Base-by-base conservation (phyloP, 2,113 vertebrate genomes). In the Ploceus nigricollis region DNA sequence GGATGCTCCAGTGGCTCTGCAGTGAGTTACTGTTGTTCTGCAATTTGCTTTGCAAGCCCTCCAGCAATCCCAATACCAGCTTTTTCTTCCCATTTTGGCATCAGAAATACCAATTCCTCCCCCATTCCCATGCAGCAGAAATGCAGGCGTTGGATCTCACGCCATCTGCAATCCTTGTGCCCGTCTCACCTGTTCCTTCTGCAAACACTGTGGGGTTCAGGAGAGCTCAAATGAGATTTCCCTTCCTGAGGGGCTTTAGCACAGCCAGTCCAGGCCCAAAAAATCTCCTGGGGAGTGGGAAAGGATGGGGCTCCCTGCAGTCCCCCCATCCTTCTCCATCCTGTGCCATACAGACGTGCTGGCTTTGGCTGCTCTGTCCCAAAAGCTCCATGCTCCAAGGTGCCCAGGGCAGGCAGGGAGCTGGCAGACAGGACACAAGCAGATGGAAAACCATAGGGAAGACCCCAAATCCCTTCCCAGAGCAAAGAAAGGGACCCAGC, bases 21-120 rank as follows among this genome's bases (percentile, higher is more conserved):
- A 72, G 63, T 3, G 58, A 72, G 42, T 11, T 57, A 23, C 76
- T 95, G 86, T 44, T 9, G 11, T 39, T 81, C 70, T 61, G 28
- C 79, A 47, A 17, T 86, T 94, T 81, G 71, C 82, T 81, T 88
- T 93, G n/a, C 68, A 90, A 57, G 3, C 15, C 27, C 75, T 73
- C 35, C 69, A 44, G 45, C 23, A 54, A 83, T 35, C 47, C 28
- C 2, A 77, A 50, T 21, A 58, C 5, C 71, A 50, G 42, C 11
- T 37, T 89, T 87, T 91, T 50, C 37, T 65, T 58, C 64, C 39
- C 6, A 1, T 73, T 89, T 73, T 57, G 64, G 51, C 33, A 21
- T 35, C 35, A 91, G 68, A 87, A 94, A 63, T 30, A 24, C 57
- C 44, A 27, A 63, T n/a, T 28, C 72, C 72, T 90, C 94, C n/a